Evolutionary conservation across 2,113 vertebrate species (phyloP), one percentile per base, ranked within the genome.

Genomic region (Ramphastos sulfuratus): DNA sequence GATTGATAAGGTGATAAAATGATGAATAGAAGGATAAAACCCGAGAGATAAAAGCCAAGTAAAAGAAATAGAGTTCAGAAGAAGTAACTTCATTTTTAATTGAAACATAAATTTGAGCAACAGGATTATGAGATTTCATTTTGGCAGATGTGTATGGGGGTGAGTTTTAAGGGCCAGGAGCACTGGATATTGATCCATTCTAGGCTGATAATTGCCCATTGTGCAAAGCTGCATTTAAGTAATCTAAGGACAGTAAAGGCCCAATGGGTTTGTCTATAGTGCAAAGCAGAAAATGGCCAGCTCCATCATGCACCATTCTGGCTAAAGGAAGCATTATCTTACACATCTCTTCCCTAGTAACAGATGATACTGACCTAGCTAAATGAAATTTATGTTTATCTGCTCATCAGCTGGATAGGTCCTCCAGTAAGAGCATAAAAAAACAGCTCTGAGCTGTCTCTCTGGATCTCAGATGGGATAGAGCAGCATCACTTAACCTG

Each of bases 31-130:
- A 90, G 42, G n/a, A 87, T 82, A 95, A 94, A 97, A 76, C 24
- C 61, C 74, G 65, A 88, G 85, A 92, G 37, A 91, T 11, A 95
- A 79, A 96, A 94, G 61, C 66, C 39, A 66, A 93, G 8, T 70
- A 94, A 96, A 80, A 90, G 60, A 96, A 97, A 97, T 88, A 83
- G 96, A 95, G 14, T 79, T 91, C 4, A 7, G 55, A 82, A 94
- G 82, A 96, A 95, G 60, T 87, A 77, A 87, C 66, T 92, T 76
- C 2, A 6, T 54, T 96, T 93, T 96, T 96, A 97, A 97, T 85
- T 95, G 95, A 95, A 96, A 89, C 92, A 96, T 96, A 95, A 92
- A 97, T 98, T 97, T 96, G 25, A 95, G 69, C 55, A 94, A 90
- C 28, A 82, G 72, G 46, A 92, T 94, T 74, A 95, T 88, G 89